Conservation (phyloP, 2,797 vertebrate species). For the Leptatherina wallacei region DNA sequence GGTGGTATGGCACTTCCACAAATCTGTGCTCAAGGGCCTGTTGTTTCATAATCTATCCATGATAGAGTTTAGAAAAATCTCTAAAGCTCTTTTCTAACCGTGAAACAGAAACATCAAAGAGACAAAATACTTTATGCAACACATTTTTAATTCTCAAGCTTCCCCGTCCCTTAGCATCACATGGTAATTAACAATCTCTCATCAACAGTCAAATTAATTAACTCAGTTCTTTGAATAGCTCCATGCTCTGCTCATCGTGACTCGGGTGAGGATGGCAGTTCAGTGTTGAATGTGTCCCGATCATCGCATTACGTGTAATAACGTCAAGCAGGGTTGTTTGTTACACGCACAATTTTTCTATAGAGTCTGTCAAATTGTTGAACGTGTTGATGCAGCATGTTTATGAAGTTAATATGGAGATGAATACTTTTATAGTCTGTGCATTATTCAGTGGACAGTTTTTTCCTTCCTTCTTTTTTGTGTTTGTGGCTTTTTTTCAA, state of each 20-base stretch:
- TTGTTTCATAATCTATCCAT: not conserved
- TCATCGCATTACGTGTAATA: constrained; percentile 29
- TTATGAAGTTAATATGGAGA: not conserved
- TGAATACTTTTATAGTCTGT: not conserved
- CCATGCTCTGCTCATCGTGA: constrained; percentile 39
- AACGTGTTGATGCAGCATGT: constrained; percentile 18
- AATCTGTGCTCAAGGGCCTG: not conserved
- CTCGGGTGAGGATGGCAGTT: constrained; percentile 63
- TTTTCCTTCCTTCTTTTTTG: not conserved
- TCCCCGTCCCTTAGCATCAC: constrained; percentile 30
- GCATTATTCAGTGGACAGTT: not conserved
- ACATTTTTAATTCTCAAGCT: constrained; percentile 18
- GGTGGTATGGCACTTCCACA: not conserved
- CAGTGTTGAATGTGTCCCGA: constrained; percentile 69
- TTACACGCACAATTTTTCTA: constrained; percentile 5
- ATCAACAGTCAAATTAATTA: constrained; percentile 73
- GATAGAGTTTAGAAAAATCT: not conserved
- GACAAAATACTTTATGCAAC: constrained; percentile 8
- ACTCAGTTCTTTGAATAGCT: constrained; percentile 69
- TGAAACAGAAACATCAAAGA: not conserved
- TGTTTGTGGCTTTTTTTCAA: not conserved
- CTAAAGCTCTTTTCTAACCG: not conserved
- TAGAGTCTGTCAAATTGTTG: constrained; percentile 10
- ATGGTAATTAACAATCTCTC: constrained; percentile 69
- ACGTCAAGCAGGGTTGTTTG: constrained; percentile 32